phyloP scores from a whole-genome alignment of 1,140 invertebrate species.

The Hyles euphorbiae region DNA sequence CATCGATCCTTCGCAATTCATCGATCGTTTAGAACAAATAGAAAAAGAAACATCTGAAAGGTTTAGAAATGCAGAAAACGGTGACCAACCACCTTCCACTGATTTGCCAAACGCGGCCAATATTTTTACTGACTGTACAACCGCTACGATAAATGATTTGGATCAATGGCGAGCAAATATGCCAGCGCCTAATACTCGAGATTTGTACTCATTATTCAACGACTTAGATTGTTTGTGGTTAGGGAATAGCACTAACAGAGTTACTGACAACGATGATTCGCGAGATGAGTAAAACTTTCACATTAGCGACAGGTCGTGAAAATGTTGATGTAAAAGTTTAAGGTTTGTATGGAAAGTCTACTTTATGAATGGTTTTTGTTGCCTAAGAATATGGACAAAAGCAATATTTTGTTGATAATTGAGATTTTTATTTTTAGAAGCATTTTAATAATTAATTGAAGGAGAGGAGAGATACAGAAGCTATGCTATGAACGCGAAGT shows the following conservation, averaged over 20 bases:
- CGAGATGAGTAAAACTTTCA: conserved; percentile 15
- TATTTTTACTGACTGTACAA: conserved; percentile 8
- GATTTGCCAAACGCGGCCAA: conserved; percentile 9
- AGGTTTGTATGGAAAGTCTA: too few species aligned
- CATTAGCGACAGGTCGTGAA: not conserved
- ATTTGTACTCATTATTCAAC: conserved; percentile 18
- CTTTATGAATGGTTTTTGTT: too few species aligned
- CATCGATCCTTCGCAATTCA: conserved; percentile 39
- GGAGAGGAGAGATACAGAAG: too few species aligned
- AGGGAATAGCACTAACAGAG: conserved; percentile 4
- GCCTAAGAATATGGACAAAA: too few species aligned
- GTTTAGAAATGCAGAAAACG: conserved; percentile 22
- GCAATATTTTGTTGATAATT: too few species aligned
- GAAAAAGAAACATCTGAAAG: conserved; percentile 56
- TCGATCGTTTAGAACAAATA: conserved; percentile 57
- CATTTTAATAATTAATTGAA: too few species aligned
- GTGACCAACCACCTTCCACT: not conserved
- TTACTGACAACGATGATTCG: conserved; percentile 11
- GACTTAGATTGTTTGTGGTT: conserved; percentile 8
- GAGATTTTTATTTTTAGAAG: too few species aligned
- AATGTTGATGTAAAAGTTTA: too few species aligned
- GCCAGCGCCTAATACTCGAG: not conserved
- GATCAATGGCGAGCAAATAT: conserved; percentile 2
- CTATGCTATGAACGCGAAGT: too few species aligned
- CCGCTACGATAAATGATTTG: conserved; percentile 16